Conservation (phyloP, 2,797 vertebrate species). For the Manis crassicaudata region DNA sequence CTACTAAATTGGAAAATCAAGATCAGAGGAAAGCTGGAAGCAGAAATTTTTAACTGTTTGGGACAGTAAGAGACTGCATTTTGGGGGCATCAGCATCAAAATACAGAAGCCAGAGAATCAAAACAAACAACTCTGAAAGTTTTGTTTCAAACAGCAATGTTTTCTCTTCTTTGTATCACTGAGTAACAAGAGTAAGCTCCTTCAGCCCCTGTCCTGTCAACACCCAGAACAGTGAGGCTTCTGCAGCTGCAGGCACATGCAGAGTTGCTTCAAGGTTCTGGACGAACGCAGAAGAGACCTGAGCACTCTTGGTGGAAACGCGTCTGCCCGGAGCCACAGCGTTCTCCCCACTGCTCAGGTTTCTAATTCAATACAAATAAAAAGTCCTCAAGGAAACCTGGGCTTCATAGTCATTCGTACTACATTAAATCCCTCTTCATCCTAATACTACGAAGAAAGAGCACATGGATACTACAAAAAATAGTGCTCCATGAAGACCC, state of each 20-base stretch:
- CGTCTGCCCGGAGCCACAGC: background rate
- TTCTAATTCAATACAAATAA: background rate
- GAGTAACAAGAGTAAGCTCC: background rate
- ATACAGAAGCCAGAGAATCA: constrained; percentile 2
- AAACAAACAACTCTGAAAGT: constrained; percentile 30
- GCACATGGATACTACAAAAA: constrained; percentile 38
- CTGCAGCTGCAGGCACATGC: background rate
- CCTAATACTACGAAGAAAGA: constrained; percentile 49
- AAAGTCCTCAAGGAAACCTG: background rate
- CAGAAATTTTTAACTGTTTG: constrained; percentile 32
- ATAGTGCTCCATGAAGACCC: constrained; percentile 64
- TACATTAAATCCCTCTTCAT: background rate
- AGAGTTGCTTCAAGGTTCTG: background rate
- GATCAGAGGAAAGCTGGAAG: constrained; percentile 55
- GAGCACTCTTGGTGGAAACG: background rate
- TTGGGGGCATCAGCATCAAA: constrained; percentile 7
- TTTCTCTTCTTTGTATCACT: background rate
- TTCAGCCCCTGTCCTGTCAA: background rate
- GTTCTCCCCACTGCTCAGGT: background rate
- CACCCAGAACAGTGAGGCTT: background rate
- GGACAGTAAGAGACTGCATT: constrained; percentile 14
- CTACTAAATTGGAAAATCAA: constrained; percentile 72
- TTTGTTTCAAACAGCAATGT: background rate
- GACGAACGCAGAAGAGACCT: background rate
- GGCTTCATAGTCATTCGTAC: background rate